Conservation (phyloP, 1,140 invertebrate species). For the Drosophila guanche region DNA sequence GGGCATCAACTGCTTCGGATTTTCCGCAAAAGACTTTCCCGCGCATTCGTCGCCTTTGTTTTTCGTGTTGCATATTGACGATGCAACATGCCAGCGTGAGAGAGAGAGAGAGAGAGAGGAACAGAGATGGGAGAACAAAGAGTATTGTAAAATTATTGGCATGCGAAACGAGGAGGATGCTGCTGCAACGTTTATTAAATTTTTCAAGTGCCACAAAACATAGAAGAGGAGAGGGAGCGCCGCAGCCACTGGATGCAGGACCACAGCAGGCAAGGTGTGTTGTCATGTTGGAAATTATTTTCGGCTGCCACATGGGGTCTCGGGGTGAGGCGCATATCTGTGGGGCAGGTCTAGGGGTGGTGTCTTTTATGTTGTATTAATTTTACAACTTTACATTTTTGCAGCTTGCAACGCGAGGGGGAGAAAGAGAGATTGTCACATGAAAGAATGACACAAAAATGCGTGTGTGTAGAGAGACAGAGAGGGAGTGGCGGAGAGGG, state of each 20-base stretch:
- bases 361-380: conserved; percentile 69
- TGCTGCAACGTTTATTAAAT: conserved; percentile 79
- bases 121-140: background rate
- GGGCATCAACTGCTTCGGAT: too few relatives aligned
- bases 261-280: background rate
- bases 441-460: too few relatives aligned
- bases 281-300: conserved; percentile 54
- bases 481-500: too few relatives aligned
- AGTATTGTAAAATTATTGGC: conserved; percentile 69
- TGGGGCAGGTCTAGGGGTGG: conserved; percentile 8
- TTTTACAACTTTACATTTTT: conserved; percentile 68
- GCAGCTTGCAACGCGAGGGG: conserved; percentile 15
- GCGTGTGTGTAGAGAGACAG: background rate
- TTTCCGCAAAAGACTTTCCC: too few relatives aligned
- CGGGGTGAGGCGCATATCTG: background rate
- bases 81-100: conserved; percentile 33
- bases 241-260: background rate
- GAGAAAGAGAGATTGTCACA: too few relatives aligned
- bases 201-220: conserved; percentile 69
- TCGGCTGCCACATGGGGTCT: background rate
- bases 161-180: conserved; percentile 56
- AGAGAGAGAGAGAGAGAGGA: background rate
- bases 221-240: conserved; percentile 1
- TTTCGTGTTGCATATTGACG: conserved; percentile 76
- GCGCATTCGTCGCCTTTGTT: conserved; percentile 18